These are phyloP conservation scores for Scrobipalpa atriplicella DNA, from an alignment of 2,888 invertebrate genomes.

Conservation along the genomic window DNA sequence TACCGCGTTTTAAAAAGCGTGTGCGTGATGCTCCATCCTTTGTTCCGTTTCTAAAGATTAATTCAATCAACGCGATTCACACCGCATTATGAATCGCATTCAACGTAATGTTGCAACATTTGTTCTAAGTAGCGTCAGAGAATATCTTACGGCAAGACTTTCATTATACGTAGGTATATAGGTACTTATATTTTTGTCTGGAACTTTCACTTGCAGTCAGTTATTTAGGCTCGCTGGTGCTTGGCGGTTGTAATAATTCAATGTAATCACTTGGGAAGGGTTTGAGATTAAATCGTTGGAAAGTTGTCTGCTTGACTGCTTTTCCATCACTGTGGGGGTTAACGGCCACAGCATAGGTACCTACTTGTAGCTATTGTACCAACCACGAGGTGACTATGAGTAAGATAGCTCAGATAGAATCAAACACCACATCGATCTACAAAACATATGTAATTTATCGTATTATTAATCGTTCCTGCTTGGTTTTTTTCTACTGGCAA, in stretches of 20 bases:
- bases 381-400: no score
- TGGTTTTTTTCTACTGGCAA: no score
- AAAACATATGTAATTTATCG: no score
- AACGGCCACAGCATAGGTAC: neutral
- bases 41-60: slow-evolving; percentile 25
- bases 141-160: slow-evolving; percentile 36
- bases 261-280: slow-evolving; percentile 51
- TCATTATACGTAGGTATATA: slow-evolving; percentile 41
- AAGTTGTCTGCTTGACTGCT: slow-evolving; percentile 42
- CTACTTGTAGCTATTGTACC: no score
- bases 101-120: slow-evolving; percentile 30
- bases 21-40: slow-evolving; percentile 8
- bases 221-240: slow-evolving; percentile 54
- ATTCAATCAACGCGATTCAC: slow-evolving; percentile 29
- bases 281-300: slow-evolving; percentile 49
- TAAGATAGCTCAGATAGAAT: no score
- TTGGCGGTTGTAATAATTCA: slow-evolving; percentile 54
- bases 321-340: slow-evolving; percentile 32
- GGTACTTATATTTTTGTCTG: slow-evolving; percentile 39
- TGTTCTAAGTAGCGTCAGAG: slow-evolving; percentile 19
- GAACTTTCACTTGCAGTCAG: slow-evolving; percentile 58
- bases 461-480: no score
- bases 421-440: no score
- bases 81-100: slow-evolving; percentile 28
- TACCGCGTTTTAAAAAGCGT: no score